Base-by-base conservation (phyloP, 2,113 vertebrate species). In the Mastomys natalensis region DNA sequence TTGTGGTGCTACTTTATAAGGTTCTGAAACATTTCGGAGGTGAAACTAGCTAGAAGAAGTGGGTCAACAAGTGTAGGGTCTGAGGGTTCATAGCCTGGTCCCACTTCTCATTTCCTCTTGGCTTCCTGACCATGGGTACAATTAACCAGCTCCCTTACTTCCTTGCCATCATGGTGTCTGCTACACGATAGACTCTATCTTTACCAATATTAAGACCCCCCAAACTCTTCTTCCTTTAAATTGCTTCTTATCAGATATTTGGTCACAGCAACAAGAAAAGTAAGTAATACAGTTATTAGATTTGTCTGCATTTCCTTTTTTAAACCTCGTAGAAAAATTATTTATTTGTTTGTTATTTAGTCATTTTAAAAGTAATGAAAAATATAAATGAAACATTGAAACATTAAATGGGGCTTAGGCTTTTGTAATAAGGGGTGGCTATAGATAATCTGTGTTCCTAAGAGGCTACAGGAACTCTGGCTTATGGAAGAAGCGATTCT, bases 271-370 rank as follows among this genome's bases (percentile, higher is more conserved):
- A n/a, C 13, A 70, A n/a, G 43, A 87, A 87, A 72, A n/a, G 34
- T n/a, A 72, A 53, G 6, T n/a, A n/a, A 87, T 26, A 70, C 11
- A 34, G 26, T 48, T 86, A 34, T 34, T 31, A 66, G 43, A 89
- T 73, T 24, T 78, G 73, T 5, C 73, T 80, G 16, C 8, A 19
- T 64, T 91, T 85, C 31, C 37, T 96, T 82, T 43, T 55, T 12
- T 9, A 51, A 17, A 7, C 37, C 70, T 86, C n/a, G n/a, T 53
- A 26, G 73, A 95, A 93, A 34, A 77, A 82, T 0, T 74, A 74
- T 58, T 84, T 91, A 6, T 74, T 74, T 88, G 55, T 70, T 89
- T 51, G 62, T 93, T 89, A n/a, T n/a, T 82, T 40, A 91, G 43
- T 95, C 53, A 88, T 34, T 74, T 34, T 6, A 55, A 60, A 62